phyloP scores from a whole-genome alignment of 2,113 vertebrate genomes.

The Diphyllodes magnificus region DNA sequence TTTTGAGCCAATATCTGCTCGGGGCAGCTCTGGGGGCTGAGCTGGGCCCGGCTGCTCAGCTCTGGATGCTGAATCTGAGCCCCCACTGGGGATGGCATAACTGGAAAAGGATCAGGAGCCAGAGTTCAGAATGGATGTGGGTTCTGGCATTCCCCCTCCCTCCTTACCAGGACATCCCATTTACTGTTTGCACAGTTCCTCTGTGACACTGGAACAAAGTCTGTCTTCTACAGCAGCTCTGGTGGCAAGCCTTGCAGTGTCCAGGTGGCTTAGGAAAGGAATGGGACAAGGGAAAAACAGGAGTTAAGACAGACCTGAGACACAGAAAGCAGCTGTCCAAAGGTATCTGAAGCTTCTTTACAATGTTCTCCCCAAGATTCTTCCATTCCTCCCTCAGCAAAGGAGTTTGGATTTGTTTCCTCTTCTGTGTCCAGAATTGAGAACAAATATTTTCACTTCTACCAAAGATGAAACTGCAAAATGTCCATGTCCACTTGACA shows the following conservation, averaged over 20 bases:
- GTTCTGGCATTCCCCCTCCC: background rate
- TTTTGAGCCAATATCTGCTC: background rate
- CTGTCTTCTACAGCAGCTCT: background rate
- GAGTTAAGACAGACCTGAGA: background rate
- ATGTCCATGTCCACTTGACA: accelerated
- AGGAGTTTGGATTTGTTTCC: background rate
- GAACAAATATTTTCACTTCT: background rate
- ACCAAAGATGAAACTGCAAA: background rate
- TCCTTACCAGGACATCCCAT: background rate
- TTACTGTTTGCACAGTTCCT: background rate
- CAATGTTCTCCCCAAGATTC: background rate
- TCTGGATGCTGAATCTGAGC: background rate
- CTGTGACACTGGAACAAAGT: background rate
- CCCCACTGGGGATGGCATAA: background rate
- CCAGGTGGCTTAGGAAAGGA: background rate
- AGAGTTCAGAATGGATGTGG: accelerated
- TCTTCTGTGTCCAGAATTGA: background rate
- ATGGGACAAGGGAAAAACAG: background rate
- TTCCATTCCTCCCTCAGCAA: background rate
- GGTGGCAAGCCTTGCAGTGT: accelerated
- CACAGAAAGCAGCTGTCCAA: background rate
- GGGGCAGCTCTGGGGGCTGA: background rate
- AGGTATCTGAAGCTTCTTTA: background rate
- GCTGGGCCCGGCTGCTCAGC: background rate
- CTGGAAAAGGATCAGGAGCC: background rate